These are phyloP conservation scores for Timema cristinae DNA, from an alignment of 2,888 invertebrate genomes.

Conservation along the genomic window DNA sequence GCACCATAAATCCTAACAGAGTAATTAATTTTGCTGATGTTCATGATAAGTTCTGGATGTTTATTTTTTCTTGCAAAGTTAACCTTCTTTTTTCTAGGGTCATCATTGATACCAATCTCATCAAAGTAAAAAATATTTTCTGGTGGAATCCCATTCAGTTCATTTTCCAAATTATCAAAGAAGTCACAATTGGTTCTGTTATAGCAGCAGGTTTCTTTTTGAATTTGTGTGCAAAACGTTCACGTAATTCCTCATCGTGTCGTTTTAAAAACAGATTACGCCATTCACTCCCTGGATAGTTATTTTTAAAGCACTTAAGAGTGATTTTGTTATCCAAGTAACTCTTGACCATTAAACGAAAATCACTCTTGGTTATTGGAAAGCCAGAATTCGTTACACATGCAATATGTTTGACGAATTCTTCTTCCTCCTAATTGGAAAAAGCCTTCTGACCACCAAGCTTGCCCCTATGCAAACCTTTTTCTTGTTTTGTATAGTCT, in stretches of 20 bases:
- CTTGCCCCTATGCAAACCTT: not conserved
- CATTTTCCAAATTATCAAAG: slow-evolving; percentile 1
- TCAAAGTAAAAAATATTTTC: slow-evolving; percentile 4
- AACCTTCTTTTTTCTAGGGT: slow-evolving; percentile 12
- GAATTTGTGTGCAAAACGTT: slow-evolving; percentile 12
- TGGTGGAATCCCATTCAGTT: not conserved
- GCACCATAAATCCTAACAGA: too few species aligned
- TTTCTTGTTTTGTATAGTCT: slow-evolving; percentile 11
- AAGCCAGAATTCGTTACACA: not conserved
- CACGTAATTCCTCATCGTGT: not conserved
- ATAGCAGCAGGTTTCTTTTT: not conserved
- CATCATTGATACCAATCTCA: slow-evolving; percentile 9
- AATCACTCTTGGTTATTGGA: slow-evolving; percentile 4
- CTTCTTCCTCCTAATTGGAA: slow-evolving; percentile 1
- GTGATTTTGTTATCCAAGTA: not conserved
- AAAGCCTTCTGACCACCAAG: slow-evolving; percentile 8
- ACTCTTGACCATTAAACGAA: slow-evolving; percentile 9
- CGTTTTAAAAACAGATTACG: slow-evolving; percentile 11
- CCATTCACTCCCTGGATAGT: slow-evolving; percentile 8
- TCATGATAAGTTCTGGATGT: not conserved
- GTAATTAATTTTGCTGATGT: not conserved
- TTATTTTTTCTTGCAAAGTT: slow-evolving; percentile 3
- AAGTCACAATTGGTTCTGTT: slow-evolving; percentile 5
- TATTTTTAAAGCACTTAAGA: not conserved
- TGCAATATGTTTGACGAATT: slow-evolving; percentile 5